phyloP scores from a whole-genome alignment of 2,113 vertebrate genomes.

The Elgaria multicarinata region DNA sequence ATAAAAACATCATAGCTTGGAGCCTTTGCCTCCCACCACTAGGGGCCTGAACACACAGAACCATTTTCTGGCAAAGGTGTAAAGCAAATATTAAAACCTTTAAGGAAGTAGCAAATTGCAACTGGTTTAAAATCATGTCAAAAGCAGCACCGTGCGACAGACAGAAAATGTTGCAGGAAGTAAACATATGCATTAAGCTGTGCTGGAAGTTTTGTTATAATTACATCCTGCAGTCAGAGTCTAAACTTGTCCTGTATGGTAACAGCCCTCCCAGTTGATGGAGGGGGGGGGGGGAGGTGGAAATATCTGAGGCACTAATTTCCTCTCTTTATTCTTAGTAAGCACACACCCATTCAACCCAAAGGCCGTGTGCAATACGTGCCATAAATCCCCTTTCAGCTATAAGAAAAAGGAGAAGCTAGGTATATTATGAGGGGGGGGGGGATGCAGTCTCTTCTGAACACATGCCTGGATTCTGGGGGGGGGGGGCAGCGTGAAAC shows the following conservation, averaged over 20 bases:
- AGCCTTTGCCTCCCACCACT: accelerated
- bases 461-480: not conserved
- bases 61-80: not conserved
- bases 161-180: not conserved
- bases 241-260: conserved; percentile 41
- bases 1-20: not conserved
- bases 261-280: not conserved
- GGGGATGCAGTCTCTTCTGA: not conserved
- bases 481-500: not conserved
- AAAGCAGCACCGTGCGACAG: not conserved
- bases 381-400: not conserved
- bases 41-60: not conserved
- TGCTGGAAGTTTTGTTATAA: not conserved
- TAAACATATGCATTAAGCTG: not conserved
- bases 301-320: conserved; percentile 17
- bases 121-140: not conserved
- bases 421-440: too few species aligned
- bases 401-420: not conserved
- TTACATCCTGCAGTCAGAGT: not conserved
- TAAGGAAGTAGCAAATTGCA: not conserved
- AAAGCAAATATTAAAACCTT: conserved; percentile 7
- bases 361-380: not conserved
- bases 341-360: not conserved
- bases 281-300: accelerated
- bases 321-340: conserved; percentile 47